Conservation (phyloP, 2,113 vertebrate genomes). For the Pogonocichla stellata region DNA sequence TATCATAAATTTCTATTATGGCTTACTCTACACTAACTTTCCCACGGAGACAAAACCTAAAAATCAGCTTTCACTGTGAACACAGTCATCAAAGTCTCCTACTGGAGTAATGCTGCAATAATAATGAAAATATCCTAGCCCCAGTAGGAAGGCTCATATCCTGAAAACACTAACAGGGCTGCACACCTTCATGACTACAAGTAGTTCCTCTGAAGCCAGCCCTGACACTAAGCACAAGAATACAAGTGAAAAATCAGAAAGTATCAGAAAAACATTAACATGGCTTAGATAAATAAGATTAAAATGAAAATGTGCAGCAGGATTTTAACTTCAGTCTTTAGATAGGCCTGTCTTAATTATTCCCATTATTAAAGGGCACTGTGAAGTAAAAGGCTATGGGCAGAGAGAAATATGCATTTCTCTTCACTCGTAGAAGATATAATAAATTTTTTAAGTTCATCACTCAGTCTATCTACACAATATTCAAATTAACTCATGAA, state of each 20-base stretch:
- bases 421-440: neutral
- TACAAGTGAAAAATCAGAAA: neutral
- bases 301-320: neutral
- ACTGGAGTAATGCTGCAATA: neutral
- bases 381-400: neutral
- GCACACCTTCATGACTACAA: neutral
- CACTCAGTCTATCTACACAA: neutral
- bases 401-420: neutral
- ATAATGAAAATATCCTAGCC: neutral
- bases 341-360: conserved; percentile 12
- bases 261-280: neutral
- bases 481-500: neutral
- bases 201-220: neutral
- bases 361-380: neutral
- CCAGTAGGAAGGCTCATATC: neutral
- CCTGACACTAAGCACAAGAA: neutral
- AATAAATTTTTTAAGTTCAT: neutral
- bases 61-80: neutral
- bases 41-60: conserved; percentile 24
- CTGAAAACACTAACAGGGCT: neutral
- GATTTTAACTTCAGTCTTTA: neutral
- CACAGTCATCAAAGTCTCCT: neutral
- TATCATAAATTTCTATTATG: neutral
- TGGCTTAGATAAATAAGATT: neutral
- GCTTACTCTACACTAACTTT: neutral